Conservation (phyloP, 2,888 invertebrate genomes). For the Thera obeliscata region DNA sequence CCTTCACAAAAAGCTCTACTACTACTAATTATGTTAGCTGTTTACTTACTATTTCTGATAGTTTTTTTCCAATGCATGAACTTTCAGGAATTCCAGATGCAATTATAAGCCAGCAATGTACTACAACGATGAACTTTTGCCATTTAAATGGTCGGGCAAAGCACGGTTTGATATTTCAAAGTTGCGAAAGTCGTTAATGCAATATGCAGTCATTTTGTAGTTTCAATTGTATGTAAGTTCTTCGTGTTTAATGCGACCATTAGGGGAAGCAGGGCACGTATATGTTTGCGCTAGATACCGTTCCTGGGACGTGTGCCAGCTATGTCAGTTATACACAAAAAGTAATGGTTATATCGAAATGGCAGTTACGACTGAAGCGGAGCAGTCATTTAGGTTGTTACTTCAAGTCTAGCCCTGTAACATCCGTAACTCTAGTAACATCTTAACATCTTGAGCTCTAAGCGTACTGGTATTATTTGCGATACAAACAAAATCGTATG, state of each 20-base stretch:
- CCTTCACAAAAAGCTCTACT: too few species aligned
- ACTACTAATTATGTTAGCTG: too few species aligned
- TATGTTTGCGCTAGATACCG: conserved; percentile 39
- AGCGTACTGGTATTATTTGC: background rate
- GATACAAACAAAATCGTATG: background rate
- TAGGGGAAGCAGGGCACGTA: conserved; percentile 43
- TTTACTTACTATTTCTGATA: background rate
- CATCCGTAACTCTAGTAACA: too few species aligned
- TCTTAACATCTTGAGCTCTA: background rate
- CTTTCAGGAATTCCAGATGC: conserved; percentile 45
- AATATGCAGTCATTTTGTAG: conserved; percentile 45
- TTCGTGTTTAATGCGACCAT: conserved; percentile 48
- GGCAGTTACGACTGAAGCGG: conserved; percentile 2
- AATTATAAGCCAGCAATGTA: conserved; percentile 51
- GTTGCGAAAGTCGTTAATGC: conserved; percentile 55
- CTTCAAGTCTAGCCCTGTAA: background rate
- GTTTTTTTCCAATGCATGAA: background rate
- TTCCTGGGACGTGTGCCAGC: conserved; percentile 37
- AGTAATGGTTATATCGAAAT: conserved; percentile 17
- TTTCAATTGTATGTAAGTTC: conserved; percentile 51
- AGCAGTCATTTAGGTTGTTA: background rate
- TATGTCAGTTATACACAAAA: conserved; percentile 22
- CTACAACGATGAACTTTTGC: conserved; percentile 57
- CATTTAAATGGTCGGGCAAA: conserved; percentile 55
- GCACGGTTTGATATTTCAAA: conserved; percentile 59